Percentiles rank a stretch among this genome's conserved stretches.
phyloP scores from a whole-genome alignment of 64 coral and sea anemone species.

The Acropora tenuis region DNA sequence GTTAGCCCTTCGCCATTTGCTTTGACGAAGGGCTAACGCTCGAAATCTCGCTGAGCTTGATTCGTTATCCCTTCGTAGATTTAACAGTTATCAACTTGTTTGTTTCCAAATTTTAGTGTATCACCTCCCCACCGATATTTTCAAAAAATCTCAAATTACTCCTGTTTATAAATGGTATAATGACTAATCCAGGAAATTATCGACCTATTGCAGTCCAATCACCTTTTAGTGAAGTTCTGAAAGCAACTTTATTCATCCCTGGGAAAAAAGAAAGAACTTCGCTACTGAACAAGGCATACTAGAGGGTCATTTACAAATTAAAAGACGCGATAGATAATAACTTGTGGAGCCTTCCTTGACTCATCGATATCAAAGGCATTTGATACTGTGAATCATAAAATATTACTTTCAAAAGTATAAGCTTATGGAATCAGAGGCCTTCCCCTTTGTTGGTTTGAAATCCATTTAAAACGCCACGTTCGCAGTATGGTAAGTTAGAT shows the following conservation, averaged over 20 bases:
- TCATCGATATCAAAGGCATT: background rate
- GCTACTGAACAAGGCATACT: background rate
- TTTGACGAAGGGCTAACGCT: too few species aligned
- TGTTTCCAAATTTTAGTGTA: too few species aligned
- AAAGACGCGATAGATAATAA: background rate
- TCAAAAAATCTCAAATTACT: too few species aligned
- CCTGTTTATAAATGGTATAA: background rate
- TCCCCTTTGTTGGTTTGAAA: background rate
- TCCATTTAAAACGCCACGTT: background rate
- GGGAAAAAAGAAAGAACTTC: too few species aligned
- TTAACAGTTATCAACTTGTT: too few species aligned
- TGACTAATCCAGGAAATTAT: background rate
- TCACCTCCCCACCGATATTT: too few species aligned
- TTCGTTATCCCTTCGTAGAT: too few species aligned
- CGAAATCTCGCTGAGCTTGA: too few species aligned
- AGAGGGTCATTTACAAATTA: background rate
- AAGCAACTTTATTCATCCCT: too few species aligned
- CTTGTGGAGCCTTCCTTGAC: background rate
- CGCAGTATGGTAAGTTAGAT: background rate
- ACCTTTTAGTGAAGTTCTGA: too few species aligned
- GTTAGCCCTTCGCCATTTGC: too few species aligned
- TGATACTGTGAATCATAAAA: background rate
- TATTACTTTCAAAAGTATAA: background rate
- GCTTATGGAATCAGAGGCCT: conserved; percentile 1
- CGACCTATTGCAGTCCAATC: background rate